Base-by-base conservation (phyloP, 2,113 vertebrate species). In the Erythrolamprus reginae region DNA sequence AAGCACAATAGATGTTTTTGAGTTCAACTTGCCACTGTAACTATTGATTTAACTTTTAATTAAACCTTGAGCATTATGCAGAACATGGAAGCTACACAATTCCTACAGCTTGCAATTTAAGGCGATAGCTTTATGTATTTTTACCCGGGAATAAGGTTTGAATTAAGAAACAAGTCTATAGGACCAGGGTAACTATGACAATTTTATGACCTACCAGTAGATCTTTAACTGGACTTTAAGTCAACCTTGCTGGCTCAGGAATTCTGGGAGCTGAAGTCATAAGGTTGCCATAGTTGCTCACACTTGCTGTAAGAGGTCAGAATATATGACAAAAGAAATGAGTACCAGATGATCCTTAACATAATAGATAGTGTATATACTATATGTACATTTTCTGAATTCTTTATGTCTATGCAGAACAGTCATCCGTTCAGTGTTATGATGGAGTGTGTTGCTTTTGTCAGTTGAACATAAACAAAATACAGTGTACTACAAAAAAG, bases 401-500 rank as follows among this genome's bases (percentile, higher is more conserved):
- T 56, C 26, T 24, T 13, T 10, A 38, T 0, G 9, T 24, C 13
- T 52, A 33, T 50, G 2, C 8, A 0, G 5, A 5, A 0, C 89
- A 38, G 85, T 38, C 24, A 84, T 6, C 1, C 15, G 28, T 77
- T 52, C n/a, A 51, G 9, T 38, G 26, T 91, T 86, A 48, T 87
- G 89, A 86, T 52, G 13, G 86, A 26, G 38, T 38, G 42, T 55
- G 45, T 10, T 51, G 48, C 13, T 93, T 95, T 87, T 24, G 58
- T 26, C 5, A 86, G 5, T 87, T 53, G 0, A 65, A 13, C n/a
- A 23, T 21, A 53, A 53, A 52, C 6, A 53, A 33, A 26, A 86
- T 38, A n/a, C n/a, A n/a, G n/a, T n/a, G n/a, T n/a, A 53, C 93
- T 91, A 89, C 53, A 94, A 91, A 93, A 84, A 56, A 92, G 92